A percentile compares a stretch with the other conserved stretches of the same genome.
phyloP scores from a whole-genome alignment of 2,113 vertebrate genomes.

The Crypturellus undulatus region DNA sequence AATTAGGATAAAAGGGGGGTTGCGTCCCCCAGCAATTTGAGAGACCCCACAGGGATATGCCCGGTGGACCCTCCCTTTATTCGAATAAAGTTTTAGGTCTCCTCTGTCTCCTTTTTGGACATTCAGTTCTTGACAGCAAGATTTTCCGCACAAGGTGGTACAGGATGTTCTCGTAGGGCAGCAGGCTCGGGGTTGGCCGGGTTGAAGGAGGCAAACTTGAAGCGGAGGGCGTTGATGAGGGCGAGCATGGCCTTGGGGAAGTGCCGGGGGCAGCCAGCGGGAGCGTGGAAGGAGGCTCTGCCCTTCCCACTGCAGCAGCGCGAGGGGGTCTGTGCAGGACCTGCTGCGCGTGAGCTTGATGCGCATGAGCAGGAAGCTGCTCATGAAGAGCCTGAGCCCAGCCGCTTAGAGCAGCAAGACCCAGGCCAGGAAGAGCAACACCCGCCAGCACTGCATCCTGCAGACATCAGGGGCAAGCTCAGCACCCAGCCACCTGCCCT shows the following conservation, averaged over 20 bases:
- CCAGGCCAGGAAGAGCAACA: conserved; percentile 88
- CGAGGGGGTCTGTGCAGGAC: conserved; percentile 81
- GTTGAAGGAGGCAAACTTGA: conserved; percentile 89
- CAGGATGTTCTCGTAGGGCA: conserved; percentile 89
- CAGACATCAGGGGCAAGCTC: not conserved
- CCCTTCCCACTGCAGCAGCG: conserved; percentile 3
- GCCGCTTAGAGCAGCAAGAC: conserved; percentile 83
- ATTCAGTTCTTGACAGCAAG: too few species aligned
- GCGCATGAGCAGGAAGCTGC: conserved; percentile 91
- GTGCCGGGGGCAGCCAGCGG: conserved; percentile 82
- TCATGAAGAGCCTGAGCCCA: conserved; percentile 90
- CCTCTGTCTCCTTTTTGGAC: too few species aligned
- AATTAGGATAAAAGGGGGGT: too few species aligned
- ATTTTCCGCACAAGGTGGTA: conserved; percentile 42
- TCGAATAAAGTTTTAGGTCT: too few species aligned
- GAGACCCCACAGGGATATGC: too few species aligned
- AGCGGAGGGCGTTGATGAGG: conserved; percentile 90
- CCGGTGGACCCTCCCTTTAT: too few species aligned
- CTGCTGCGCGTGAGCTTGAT: conserved; percentile 91
- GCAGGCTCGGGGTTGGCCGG: conserved; percentile 71
- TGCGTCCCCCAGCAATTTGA: too few species aligned
- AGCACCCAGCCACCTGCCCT: too few species aligned
- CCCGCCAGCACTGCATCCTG: conserved; percentile 86
- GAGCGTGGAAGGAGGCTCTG: conserved; percentile 65
- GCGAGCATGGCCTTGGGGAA: conserved; percentile 86